Conservation (phyloP, 2,113 vertebrate genomes). For the Condylura cristata region DNA sequence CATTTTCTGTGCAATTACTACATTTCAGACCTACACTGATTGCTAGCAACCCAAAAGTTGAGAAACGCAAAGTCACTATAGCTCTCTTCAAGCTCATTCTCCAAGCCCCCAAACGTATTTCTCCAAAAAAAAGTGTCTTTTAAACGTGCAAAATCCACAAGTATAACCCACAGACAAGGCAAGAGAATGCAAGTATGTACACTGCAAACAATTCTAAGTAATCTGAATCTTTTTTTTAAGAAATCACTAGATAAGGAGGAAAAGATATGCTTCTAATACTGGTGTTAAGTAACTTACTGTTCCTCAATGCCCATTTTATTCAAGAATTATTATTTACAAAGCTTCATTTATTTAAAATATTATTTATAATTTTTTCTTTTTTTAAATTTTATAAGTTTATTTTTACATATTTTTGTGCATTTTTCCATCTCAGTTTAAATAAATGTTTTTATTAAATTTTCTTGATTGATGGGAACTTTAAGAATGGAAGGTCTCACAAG, state of each 20-base stretch:
- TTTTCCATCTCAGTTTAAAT: too few species aligned
- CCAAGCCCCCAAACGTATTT: neutral
- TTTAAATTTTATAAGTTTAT: too few species aligned
- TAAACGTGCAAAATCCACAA: conserved; percentile 44
- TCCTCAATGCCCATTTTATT: conserved; percentile 40
- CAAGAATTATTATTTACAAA: conserved; percentile 46
- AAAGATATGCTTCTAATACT: neutral
- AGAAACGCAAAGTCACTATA: neutral
- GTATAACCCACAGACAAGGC: neutral
- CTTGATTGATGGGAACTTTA: neutral
- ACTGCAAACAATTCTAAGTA: neutral
- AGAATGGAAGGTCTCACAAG: too few species aligned
- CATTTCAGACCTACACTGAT: neutral
- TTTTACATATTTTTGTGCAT: too few species aligned
- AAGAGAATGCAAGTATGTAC: conserved; percentile 6
- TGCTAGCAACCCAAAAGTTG: neutral
- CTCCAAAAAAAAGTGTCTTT: neutral
- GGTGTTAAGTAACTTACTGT: conserved; percentile 9
- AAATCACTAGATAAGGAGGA: neutral
- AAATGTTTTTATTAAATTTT: conserved; percentile 24
- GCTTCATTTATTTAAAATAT: conserved; percentile 15
- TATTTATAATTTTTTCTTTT: too few species aligned
- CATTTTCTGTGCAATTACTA: conserved; percentile 4
- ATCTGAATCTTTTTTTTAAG: neutral
- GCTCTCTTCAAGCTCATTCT: neutral